A percentile compares a stretch with the other conserved stretches of the same genome.
Evolutionary conservation across 2,113 vertebrate genomes (phyloP).

Genomic region (Brachyhypopomus occidentalis): DNA sequence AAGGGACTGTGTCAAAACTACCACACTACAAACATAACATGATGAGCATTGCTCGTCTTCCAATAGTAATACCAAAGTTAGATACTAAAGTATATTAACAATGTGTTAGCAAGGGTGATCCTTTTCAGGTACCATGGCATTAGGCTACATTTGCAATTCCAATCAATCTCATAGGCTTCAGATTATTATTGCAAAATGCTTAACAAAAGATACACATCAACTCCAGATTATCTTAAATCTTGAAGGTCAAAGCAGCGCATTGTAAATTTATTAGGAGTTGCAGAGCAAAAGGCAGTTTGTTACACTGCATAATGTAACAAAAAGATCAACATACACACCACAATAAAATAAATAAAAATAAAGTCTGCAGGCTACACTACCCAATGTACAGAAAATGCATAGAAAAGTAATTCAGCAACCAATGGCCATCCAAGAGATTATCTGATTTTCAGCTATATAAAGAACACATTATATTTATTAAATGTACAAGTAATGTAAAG

Average conservation of each 20-base stretch:
- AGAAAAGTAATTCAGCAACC: not conserved
- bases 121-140: not conserved
- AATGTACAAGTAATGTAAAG: not conserved
- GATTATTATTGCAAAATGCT: not conserved
- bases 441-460: not conserved
- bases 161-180: not conserved
- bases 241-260: not conserved
- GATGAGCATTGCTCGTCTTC: not conserved
- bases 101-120: not conserved
- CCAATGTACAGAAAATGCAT: not conserved
- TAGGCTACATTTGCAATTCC: not conserved
- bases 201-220: not conserved
- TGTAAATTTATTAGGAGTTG: conserved; percentile 6
- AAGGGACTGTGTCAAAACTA: conserved; percentile 22
- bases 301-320: conserved; percentile 20
- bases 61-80: not conserved
- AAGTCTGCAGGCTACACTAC: not conserved
- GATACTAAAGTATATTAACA: not conserved
- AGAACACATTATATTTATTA: not conserved
- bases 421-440: not conserved
- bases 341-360: not conserved
- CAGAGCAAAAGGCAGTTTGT: not conserved
- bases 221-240: too few species aligned
- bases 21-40: conserved; percentile 8
- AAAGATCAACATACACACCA: not conserved